Base-by-base conservation (phyloP, 2,113 vertebrate species). In the Chaenogobius annularis region DNA sequence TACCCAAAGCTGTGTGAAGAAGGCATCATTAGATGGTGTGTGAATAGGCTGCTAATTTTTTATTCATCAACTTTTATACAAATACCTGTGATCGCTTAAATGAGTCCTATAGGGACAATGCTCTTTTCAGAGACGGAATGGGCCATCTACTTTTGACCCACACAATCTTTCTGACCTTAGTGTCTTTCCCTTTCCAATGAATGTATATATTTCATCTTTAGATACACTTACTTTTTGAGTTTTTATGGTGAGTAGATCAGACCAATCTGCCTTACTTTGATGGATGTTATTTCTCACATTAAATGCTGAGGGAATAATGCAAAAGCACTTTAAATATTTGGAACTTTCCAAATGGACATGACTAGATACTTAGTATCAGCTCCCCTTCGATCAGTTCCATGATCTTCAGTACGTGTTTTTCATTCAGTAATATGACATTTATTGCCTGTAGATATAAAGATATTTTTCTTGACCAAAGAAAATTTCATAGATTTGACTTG, bases 311-410 rank as follows among this genome's bases (percentile, higher is more conserved):
- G 90, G 87, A 95, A 93, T 93, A 93, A 95, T 94, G 84, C 95
- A 81, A 85, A 94, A 94, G 97, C 97, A 99, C 97, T 99, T 99
- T 99, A 98, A 88, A 94, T 92, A 96, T 98, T 95, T 96, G 96
- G 96, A 94, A 87, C 87, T 78, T 83, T 91, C 95, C 96, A 95
- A 94, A 94, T 97, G 91, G 54, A 84, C 88, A 93, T 89, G 92
- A 95, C 93, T 92, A 93, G 96, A 98, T 98, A 96, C 96, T 89
- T 95, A 86, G 77, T 98, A 96, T 99, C 96, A 94, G 90, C 82
- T 80, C 80, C 85, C 87, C 93, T 93, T 95, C 59, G 97, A 99
- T 99, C 97, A 98, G 97, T 99, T 99, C 79, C 95, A 98, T 98
- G 97, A 98, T 98, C 97, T 88, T 40, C 35, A 74, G 66, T 85